Percentiles rank a stretch among this genome's conserved stretches.
Conservation (phyloP, 2,797 vertebrate genomes). For the Sebastes hubbsi region DNA sequence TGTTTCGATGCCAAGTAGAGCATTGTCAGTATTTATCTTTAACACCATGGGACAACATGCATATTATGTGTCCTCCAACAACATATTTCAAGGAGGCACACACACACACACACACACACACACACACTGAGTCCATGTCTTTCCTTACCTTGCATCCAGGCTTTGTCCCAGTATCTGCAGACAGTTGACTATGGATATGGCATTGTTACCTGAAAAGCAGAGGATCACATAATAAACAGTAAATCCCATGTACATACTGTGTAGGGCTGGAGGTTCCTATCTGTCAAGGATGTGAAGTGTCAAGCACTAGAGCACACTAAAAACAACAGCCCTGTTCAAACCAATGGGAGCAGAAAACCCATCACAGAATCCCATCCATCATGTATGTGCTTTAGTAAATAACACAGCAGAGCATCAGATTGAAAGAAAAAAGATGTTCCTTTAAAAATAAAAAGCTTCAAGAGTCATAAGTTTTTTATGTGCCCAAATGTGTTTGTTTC, state of each 20-base stretch:
- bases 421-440: conserved; percentile 26
- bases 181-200: conserved; percentile 96
- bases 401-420: not conserved
- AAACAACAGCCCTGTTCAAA: not conserved
- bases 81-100: not conserved
- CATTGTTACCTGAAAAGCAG: conserved; percentile 88
- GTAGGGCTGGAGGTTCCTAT: not conserved
- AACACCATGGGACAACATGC: not conserved
- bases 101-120: not conserved
- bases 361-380: not conserved
- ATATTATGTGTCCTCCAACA: not conserved
- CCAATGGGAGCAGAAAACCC: not conserved
- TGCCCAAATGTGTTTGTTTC: not conserved
- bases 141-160: conserved; percentile 90
- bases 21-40: not conserved
- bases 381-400: not conserved
- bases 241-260: not conserved
- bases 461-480: not conserved
- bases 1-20: not conserved
- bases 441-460: not conserved
- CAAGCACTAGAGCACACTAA: not conserved
- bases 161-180: conserved; percentile 97
- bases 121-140: not conserved
- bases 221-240: not conserved
- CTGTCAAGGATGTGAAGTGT: not conserved